Evolutionary conservation across 2,113 vertebrate genomes (phyloP), one percentile per base, ranked within the genome.

Genomic region (Panurus biarmicus): DNA sequence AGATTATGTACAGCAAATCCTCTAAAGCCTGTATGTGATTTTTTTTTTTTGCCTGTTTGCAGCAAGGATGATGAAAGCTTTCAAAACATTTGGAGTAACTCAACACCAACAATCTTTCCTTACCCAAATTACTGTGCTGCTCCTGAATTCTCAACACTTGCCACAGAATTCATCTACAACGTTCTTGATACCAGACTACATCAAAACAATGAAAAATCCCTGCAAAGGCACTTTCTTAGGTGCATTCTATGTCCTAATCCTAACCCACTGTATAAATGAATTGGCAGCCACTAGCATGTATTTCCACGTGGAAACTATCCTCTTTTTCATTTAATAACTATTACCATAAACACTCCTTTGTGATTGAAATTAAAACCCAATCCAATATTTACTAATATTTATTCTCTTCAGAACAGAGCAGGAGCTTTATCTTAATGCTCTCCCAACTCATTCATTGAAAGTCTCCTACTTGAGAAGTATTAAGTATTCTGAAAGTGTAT

Each of bases 1-100:
- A 89, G 61, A 85, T 60, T 61, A 95, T 28, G 48, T 40, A 80
- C 42, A 73, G 62, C 67, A 94, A 87, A 91, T 66, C 64, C 62
- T 60, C 57, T 35, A 70, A 73, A 94, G 67, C 47, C 31, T 70
- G 73, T 62, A 42, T 33, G 54, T 17, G 54, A 79, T 64, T 60
- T 75, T 89, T 61, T 89, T 61, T 67, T 67, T 71, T 48, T 48
- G 25, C 36, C 50, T 67, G 81, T 95, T 90, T 93, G 85, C 44
- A 83, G 44, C 50, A 85, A 89, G 40, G 40, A 79, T 74, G 60
- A 93, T 87, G 82, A 94, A 93, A 95, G 60, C 85, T 95, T 96
- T 97, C 95, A 91, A 95, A 94, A 95, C 54, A 95, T 90, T 95
- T 95, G 64, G 62, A 85, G 71, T 79, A 95, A 90, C 50, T 83